phyloP scores from a whole-genome alignment of 1,140 invertebrate genomes.

The Belonocnema kinseyi region DNA sequence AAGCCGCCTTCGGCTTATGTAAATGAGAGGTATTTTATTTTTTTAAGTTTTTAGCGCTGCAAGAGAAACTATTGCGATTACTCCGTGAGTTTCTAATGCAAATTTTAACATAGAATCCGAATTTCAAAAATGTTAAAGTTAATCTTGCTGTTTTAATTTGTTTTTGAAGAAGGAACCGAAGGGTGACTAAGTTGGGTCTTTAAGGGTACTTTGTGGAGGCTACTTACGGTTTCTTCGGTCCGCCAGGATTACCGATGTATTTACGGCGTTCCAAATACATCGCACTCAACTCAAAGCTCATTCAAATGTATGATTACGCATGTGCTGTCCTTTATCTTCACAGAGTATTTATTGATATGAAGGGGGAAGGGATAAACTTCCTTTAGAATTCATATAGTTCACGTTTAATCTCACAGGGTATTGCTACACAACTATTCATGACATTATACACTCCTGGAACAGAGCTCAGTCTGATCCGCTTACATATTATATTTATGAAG shows the following conservation, averaged over 20 bases:
- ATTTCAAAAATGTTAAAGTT: too few relatives aligned
- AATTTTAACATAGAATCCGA: too few relatives aligned
- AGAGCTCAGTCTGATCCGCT: conserved; percentile 41
- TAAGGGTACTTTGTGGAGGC: too few relatives aligned
- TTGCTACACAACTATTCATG: conserved; percentile 50
- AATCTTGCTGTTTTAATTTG: too few relatives aligned
- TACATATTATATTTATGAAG: conserved; percentile 25
- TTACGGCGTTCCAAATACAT: not conserved
- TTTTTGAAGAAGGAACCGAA: too few relatives aligned
- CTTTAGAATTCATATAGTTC: conserved; percentile 47
- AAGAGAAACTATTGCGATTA: too few relatives aligned
- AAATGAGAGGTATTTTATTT: too few relatives aligned
- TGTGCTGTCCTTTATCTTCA: not conserved
- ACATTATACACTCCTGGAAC: conserved; percentile 43
- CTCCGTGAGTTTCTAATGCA: too few relatives aligned
- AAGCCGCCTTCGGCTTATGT: too few relatives aligned
- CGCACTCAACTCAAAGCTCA: conserved; percentile 12
- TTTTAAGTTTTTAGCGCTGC: too few relatives aligned
- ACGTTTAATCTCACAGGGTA: conserved; percentile 58
- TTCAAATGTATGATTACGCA: conserved; percentile 18
- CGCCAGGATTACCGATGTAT: not conserved
- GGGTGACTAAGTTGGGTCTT: too few relatives aligned
- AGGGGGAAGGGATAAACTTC: conserved; percentile 36
- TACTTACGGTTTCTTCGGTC: too few relatives aligned
- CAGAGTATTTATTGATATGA: not conserved